These are phyloP conservation scores for Sinocyclocheilus grahami DNA, from an alignment of 2,113 vertebrate species.

Conservation along the genomic window DNA sequence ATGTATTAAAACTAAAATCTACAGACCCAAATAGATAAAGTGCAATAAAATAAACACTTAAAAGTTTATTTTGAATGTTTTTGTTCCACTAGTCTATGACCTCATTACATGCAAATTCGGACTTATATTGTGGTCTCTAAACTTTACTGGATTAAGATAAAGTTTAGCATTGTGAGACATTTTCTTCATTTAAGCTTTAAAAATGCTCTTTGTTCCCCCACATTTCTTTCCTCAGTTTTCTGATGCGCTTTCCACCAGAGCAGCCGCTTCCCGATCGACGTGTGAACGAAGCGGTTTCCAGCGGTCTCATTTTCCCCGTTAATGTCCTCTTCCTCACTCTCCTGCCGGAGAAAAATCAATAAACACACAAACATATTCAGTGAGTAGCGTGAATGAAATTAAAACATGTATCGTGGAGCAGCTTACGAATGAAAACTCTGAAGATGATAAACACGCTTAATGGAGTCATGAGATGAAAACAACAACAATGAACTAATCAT, in stretches of 20 bases:
- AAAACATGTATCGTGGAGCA: neutral
- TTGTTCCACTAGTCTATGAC: no score
- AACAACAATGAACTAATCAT: no score
- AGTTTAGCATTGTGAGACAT: no score
- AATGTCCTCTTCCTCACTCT: constrained; percentile 72
- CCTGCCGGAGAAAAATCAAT: constrained; percentile 65
- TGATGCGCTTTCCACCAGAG: constrained; percentile 88
- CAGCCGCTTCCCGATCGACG: constrained; percentile 83
- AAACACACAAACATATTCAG: constrained; percentile 38
- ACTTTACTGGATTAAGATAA: no score
- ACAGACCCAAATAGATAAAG: no score
- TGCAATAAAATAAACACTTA: no score
- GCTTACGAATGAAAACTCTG: neutral
- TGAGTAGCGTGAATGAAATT: neutral
- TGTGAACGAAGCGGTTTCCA: constrained; percentile 73
- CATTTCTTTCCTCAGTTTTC: constrained; percentile 91
- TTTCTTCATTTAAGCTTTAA: no score
- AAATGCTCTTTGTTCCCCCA: constrained; percentile 62
- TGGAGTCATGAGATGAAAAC: neutral
- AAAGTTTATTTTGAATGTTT: no score
- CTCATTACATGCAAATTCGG: no score
- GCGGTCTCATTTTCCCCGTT: constrained; percentile 77
- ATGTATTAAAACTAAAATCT: no score
- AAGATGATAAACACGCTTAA: neutral
- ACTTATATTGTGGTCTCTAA: no score